phyloP scores from a whole-genome alignment of 1,140 invertebrate species.

The Drosophila equinoxialis region DNA sequence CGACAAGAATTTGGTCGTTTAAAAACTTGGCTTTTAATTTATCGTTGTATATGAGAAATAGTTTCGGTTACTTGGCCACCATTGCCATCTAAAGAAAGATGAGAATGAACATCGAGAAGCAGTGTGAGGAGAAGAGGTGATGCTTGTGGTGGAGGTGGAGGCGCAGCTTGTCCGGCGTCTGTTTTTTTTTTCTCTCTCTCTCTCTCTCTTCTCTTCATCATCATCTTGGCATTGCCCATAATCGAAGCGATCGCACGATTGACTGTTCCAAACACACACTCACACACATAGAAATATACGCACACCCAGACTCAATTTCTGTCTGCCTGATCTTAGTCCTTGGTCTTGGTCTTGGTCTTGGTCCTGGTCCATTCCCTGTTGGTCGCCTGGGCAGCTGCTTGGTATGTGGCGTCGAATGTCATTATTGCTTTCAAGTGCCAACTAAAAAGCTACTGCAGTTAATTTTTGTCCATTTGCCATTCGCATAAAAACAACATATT shows the following conservation, averaged over 20 bases:
- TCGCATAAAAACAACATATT: constrained; percentile 82
- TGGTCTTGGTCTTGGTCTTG: constrained; percentile 39
- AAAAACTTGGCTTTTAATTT: constrained; percentile 83
- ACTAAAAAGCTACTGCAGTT: constrained; percentile 82
- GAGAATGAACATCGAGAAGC: not conserved
- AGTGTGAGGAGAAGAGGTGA: not conserved
- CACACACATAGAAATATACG: constrained; percentile 9
- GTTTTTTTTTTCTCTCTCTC: constrained; percentile 66
- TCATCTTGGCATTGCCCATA: constrained; percentile 47
- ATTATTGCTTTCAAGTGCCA: constrained; percentile 82
- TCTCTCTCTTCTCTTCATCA: not conserved
- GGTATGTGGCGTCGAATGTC: constrained; percentile 83
- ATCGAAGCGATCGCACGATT: constrained; percentile 75
- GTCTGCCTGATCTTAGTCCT: constrained; percentile 32
- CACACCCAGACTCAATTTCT: constrained; percentile 24
- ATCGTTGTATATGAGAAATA: constrained; percentile 82
- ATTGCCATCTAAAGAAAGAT: constrained; percentile 28
- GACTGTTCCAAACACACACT: constrained; percentile 67
- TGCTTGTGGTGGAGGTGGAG: constrained; percentile 37
- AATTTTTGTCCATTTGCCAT: constrained; percentile 77
- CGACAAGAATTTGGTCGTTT: constrained; percentile 83
- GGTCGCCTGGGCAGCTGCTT: constrained; percentile 59
- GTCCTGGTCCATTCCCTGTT: not conserved
- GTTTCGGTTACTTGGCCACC: constrained; percentile 69
- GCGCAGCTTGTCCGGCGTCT: constrained; percentile 31